phyloP scores from a whole-genome alignment of 1,140 invertebrate genomes.

The Schlechtendalia chinensis region DNA sequence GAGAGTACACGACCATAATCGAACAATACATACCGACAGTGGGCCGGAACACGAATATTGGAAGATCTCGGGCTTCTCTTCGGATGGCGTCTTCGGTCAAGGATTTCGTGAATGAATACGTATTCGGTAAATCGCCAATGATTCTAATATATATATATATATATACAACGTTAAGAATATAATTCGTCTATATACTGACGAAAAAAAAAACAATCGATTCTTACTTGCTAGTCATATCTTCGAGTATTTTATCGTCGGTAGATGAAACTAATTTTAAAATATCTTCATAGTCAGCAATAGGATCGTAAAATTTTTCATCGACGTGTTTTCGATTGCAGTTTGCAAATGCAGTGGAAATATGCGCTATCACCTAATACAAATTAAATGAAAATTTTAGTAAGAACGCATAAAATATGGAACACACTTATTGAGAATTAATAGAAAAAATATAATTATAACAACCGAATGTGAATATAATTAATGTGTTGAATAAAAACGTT shows the following conservation, averaged over 20 bases:
- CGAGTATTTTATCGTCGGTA: slow-evolving; percentile 58
- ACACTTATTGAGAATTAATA: no score
- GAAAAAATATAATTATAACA: no score
- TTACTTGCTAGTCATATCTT: slow-evolving; percentile 59
- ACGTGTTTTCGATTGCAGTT: slow-evolving; percentile 65
- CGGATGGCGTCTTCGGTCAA: slow-evolving; percentile 64
- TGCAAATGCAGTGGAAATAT: slow-evolving; percentile 72
- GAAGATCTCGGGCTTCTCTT: slow-evolving; percentile 61
- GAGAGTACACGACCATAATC: no score
- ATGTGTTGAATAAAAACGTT: no score
- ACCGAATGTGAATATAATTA: no score
- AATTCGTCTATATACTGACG: not conserved
- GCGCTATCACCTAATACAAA: slow-evolving; percentile 58
- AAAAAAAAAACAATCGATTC: slow-evolving; percentile 37
- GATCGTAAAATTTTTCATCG: slow-evolving; percentile 63
- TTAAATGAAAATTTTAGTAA: no score
- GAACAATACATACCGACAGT: slow-evolving; percentile 58
- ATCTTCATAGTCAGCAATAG: slow-evolving; percentile 58
- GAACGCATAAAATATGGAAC: no score
- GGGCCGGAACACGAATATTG: slow-evolving; percentile 61
- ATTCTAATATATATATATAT: slow-evolving; percentile 55
- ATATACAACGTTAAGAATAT: not conserved
- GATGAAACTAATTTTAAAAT: slow-evolving; percentile 58
- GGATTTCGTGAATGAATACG: slow-evolving; percentile 69
- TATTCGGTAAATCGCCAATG: slow-evolving; percentile 65